phyloP scores from a whole-genome alignment of 2,888 invertebrate genomes.

The Dasypogon diadema region DNA sequence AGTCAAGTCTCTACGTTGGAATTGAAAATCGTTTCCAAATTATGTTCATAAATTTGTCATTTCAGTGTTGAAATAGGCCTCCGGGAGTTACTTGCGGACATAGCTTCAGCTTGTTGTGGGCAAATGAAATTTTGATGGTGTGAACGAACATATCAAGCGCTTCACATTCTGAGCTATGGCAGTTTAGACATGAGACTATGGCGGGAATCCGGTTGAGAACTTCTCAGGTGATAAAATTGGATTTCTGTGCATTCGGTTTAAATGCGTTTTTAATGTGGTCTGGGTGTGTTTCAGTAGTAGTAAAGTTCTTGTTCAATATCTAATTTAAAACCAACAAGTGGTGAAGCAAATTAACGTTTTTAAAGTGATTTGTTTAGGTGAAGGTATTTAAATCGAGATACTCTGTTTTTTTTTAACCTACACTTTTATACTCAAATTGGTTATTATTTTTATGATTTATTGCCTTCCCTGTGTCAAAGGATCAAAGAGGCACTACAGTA shows the following conservation, averaged over 20 bases:
- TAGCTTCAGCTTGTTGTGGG: not conserved
- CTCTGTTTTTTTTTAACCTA: no score
- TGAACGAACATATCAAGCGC: constrained; percentile 37
- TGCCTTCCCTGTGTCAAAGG: no score
- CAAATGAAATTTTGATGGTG: constrained; percentile 19
- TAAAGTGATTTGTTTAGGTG: no score
- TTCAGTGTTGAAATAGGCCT: constrained; percentile 6
- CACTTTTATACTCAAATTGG: no score
- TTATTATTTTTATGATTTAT: no score
- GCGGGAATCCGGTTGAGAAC: constrained; percentile 23
- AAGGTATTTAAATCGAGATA: no score
- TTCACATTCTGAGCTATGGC: constrained; percentile 44
- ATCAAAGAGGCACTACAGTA: no score
- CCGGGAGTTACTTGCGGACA: not conserved
- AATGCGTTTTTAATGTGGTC: constrained; percentile 33
- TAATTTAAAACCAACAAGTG: not conserved
- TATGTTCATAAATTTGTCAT: constrained; percentile 50
- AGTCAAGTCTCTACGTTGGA: constrained; percentile 4
- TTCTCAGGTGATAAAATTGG: not conserved
- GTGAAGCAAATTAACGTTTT: no score
- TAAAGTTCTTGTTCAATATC: not conserved
- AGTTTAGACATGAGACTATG: constrained; percentile 12
- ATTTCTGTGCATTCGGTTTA: constrained; percentile 21
- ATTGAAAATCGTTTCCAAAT: constrained; percentile 52
- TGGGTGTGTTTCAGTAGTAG: not conserved